A percentile compares a stretch with the other conserved stretches of the same genome.
Evolutionary conservation across 30 jellyfish, hydroid and myxozoan species (phyloP).

Genomic region (Clytia hemisphaerica): DNA sequence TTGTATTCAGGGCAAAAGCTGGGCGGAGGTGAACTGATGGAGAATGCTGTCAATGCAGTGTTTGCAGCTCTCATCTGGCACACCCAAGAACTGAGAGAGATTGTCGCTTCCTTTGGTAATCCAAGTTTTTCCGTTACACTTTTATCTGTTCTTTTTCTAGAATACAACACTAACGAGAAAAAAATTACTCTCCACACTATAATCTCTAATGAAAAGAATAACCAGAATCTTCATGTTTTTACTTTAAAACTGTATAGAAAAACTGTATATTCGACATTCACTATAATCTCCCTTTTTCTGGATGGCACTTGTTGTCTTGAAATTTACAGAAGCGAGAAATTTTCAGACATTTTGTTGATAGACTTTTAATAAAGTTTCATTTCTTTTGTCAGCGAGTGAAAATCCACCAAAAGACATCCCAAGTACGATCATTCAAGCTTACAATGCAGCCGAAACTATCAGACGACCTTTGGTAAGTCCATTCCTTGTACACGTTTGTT

Average conservation of each 20-base stretch:
- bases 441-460: conserved; percentile 67
- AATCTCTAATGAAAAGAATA: too few relatives aligned
- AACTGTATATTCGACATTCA: too few relatives aligned
- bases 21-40: conserved; percentile 68
- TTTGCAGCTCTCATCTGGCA: conserved; percentile 97
- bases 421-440: conserved; percentile 61
- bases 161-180: too few relatives aligned
- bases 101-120: conserved; percentile 42
- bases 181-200: too few relatives aligned
- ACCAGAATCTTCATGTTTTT: too few relatives aligned
- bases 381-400: conserved; percentile 22
- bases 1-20: conserved; percentile 45
- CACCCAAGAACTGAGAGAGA: conserved; percentile 93
- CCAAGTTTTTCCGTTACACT: background rate
- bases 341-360: too few relatives aligned
- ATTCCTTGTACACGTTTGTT: too few relatives aligned
- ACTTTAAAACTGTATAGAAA: too few relatives aligned
- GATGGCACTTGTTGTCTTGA: background rate
- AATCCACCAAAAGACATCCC: conserved; percentile 55
- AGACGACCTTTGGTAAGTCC: conserved; percentile 73
- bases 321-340: background rate
- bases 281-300: background rate
- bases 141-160: background rate
- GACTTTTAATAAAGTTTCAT: background rate
- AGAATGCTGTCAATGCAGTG: conserved; percentile 74